Conservation (phyloP, 1,140 invertebrate species). For the Apis dorsata region DNA sequence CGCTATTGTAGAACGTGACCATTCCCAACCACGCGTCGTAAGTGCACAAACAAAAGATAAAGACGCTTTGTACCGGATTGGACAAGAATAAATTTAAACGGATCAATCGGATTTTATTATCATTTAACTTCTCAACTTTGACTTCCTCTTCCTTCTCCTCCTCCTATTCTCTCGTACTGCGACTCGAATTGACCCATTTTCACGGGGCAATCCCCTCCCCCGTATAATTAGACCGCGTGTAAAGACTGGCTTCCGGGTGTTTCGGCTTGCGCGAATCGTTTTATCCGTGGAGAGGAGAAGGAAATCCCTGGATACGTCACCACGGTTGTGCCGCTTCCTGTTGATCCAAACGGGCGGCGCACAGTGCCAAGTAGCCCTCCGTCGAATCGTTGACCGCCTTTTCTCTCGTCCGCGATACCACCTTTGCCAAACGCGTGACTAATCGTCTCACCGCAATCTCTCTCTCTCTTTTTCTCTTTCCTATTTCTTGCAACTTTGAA, state of each 20-base stretch:
- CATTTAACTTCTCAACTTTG: too few relatives aligned
- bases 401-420: constrained; percentile 42
- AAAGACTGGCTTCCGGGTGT: too few relatives aligned
- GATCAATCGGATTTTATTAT: too few relatives aligned
- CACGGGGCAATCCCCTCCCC: background rate
- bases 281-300: background rate
- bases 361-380: constrained; percentile 53
- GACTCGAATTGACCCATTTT: background rate
- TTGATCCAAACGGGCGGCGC: constrained; percentile 2
- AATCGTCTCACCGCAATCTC: constrained; percentile 32
- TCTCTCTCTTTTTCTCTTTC: background rate
- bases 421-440: constrained; percentile 44
- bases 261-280: background rate
- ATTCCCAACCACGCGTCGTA: too few relatives aligned
- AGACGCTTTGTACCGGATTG: too few relatives aligned
- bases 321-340: constrained; percentile 28
- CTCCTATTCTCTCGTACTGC: background rate
- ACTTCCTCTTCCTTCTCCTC: background rate
- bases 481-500: background rate
- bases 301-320: constrained; percentile 59
- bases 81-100: too few relatives aligned
- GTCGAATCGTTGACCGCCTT: constrained; percentile 58
- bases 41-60: too few relatives aligned
- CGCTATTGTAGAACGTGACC: background rate
- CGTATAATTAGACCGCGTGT: background rate